Evolutionary conservation across 2,797 vertebrate species (phyloP), one percentile per base, ranked within the genome.

Genomic region (Euphonia xanthogaster): DNA sequence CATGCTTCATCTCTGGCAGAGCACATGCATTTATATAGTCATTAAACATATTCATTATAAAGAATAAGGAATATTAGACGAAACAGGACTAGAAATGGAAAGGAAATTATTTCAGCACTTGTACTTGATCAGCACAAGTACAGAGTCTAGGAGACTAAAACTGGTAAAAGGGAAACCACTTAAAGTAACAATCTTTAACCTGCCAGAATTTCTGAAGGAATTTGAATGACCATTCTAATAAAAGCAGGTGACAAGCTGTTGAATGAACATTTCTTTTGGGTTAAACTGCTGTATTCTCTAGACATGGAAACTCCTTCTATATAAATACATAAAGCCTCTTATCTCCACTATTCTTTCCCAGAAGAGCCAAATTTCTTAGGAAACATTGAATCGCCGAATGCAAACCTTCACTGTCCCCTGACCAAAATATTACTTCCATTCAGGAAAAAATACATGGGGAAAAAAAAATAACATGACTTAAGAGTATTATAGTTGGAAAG

Each of bases 341-440:
- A 82, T 95, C 80, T 63, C 25, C 50, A 83, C 45, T 53, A 25
- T 8, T 37, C 23, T 45, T 72, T 60, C 53, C 63, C 76, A 50
- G 53, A 66, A 91, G 91, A 94, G 37, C 28, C 74, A 58, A 40
- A 86, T 82, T 93, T 92, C 45, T 82, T 86, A 58, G 35, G 24
- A 60, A 68, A 78, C 17, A 71, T 1, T 55, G 58, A 47, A 80
- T 42, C 0, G 1, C 31, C 35, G 90, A 86, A 78, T 30, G 33
- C n/a, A 76, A 21, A 88, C 16, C 37, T 83, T 88, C 61, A 54
- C 40, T 67, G 81, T 60, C 22, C 47, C 57, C 83, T 60, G 68
- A 50, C 30, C 55, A 84, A 68, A 97, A 95, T 74, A 96, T 80
- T 78, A 83, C 55, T 62, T 94, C 44, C 73, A 95, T 97, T 97